Conservation (phyloP, 2,888 invertebrate species). For the Drosophila silvestris region DNA sequence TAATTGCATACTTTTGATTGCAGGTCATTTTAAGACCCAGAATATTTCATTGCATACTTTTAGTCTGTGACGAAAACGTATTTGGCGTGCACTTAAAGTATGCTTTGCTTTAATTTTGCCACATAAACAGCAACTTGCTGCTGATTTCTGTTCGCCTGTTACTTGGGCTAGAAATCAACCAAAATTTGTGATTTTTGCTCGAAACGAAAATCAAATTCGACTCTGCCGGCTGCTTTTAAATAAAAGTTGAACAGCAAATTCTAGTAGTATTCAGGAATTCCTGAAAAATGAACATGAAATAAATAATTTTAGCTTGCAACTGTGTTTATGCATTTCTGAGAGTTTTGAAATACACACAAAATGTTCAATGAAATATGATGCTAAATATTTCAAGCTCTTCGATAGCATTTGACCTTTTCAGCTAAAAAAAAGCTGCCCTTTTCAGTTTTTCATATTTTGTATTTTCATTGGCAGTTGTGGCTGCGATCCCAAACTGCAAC, state of each 20-base stretch:
- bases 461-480: constrained; percentile 17
- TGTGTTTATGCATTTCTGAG: neutral
- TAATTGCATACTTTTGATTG: neutral
- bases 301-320: neutral
- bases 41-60: neutral
- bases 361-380: neutral
- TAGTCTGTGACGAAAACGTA: neutral
- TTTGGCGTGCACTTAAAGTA: no score
- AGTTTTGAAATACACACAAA: neutral
- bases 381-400: neutral
- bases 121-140: no score
- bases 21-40: fast-evolving
- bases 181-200: no score
- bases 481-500: constrained; percentile 7
- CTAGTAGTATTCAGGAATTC: no score
- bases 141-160: no score
- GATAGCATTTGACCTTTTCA: neutral
- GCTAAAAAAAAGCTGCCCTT: neutral
- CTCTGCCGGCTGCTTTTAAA: no score
- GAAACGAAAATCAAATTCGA: no score
- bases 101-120: no score
- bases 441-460: neutral
- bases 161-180: no score
- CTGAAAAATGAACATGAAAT: neutral
- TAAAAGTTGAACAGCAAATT: no score